Conservation (phyloP, 2,113 vertebrate genomes). For the Anoplopoma fimbria region DNA sequence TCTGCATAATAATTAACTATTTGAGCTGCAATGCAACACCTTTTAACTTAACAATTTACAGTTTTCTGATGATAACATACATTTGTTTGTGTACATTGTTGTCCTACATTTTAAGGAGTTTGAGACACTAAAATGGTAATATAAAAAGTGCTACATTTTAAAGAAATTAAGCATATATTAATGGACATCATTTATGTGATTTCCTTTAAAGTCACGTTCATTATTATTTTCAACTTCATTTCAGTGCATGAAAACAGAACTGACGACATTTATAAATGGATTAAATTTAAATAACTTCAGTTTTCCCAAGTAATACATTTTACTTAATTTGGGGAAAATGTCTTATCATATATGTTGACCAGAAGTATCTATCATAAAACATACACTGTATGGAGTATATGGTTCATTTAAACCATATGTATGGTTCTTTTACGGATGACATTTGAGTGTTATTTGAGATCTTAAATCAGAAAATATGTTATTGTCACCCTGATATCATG, state of each 20-base stretch:
- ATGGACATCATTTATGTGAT: neutral
- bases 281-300: neutral
- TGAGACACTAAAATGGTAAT: neutral
- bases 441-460: neutral
- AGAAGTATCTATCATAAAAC: neutral
- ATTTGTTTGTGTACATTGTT: constrained; percentile 19
- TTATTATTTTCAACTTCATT: neutral
- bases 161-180: neutral
- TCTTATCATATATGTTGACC: neutral
- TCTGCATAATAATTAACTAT: constrained; percentile 60
- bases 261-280: neutral
- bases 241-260: neutral
- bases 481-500: neutral
- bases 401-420: neutral
- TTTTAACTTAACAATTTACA: constrained; percentile 24
- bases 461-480: neutral
- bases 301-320: neutral
- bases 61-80: constrained; percentile 1
- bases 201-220: neutral
- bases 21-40: constrained; percentile 37
- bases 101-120: constrained; percentile 12
- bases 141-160: neutral
- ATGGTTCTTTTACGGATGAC: neutral
- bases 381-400: neutral
- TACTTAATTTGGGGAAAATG: neutral